Conservation (phyloP, 2,797 vertebrate species). For the Poecilia velifera region DNA sequence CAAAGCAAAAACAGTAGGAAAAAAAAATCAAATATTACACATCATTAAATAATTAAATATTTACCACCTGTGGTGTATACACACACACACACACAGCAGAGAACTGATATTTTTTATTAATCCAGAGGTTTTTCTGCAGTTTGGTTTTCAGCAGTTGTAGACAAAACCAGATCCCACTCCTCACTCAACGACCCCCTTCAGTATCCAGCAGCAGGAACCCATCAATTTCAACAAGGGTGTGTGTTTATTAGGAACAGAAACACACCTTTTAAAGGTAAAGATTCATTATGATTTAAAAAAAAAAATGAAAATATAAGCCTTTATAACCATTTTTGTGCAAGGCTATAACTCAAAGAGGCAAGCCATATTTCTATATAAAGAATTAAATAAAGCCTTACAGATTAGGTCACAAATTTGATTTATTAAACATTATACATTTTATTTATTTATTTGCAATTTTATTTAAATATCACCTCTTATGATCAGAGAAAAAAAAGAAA, state of each 20-base stretch:
- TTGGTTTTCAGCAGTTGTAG: neutral
- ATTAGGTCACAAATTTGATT: neutral
- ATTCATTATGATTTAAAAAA: too few species aligned
- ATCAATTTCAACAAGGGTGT: neutral
- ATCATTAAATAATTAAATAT: neutral
- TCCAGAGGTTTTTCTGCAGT: neutral
- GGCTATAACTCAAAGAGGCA: neutral
- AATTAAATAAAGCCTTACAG: neutral
- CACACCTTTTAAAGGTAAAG: neutral
- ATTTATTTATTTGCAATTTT: neutral
- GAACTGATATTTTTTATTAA: neutral
- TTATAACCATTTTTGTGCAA: neutral
- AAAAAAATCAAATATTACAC: neutral
- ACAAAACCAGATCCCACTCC: neutral
- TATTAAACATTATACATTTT: neutral
- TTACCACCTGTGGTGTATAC: neutral
- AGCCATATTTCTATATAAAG: neutral
- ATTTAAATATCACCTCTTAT: neutral
- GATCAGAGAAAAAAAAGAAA: neutral
- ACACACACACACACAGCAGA: neutral
- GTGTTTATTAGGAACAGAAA: neutral
- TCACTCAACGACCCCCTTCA: neutral
- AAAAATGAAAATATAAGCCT: neutral
- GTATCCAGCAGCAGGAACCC: neutral
- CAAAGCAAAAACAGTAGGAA: neutral